These are phyloP conservation scores for Autographa gamma DNA, from an alignment of 2,888 invertebrate genomes.

Conservation along the genomic window DNA sequence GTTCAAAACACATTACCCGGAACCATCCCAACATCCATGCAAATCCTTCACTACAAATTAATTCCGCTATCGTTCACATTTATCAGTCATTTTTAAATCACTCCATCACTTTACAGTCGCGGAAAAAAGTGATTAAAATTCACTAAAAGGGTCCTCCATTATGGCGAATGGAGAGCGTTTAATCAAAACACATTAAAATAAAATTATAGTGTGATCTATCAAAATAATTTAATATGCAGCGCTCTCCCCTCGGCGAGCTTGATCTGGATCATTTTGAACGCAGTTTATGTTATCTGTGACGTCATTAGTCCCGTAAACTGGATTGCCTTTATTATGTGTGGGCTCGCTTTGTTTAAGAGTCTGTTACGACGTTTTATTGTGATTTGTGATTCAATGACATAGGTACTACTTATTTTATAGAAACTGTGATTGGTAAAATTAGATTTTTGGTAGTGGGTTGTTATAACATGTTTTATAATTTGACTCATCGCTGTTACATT, in stretches of 20 bases:
- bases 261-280: conserved; percentile 79
- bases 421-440: too few relatives aligned
- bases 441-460: too few relatives aligned
- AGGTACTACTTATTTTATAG: too few relatives aligned
- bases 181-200: conserved; percentile 87
- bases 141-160: conserved; percentile 52
- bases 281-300: conserved; percentile 81
- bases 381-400: not conserved
- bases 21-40: conserved; percentile 54
- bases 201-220: conserved; percentile 86
- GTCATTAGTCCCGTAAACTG: conserved; percentile 71
- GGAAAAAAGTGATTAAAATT: conserved; percentile 65
- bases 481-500: too few relatives aligned
- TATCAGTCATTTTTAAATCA: conserved; percentile 48
- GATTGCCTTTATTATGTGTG: conserved; percentile 61
- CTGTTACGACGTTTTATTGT: not conserved
- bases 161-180: conserved; percentile 72
- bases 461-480: too few relatives aligned
- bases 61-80: conserved; percentile 58
- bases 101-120: conserved; percentile 68
- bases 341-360: conserved; percentile 24
- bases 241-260: conserved; percentile 50
- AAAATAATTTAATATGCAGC: conserved; percentile 84
- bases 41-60: conserved; percentile 57
- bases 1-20: conserved; percentile 37